Base-by-base conservation (phyloP, 2,888 invertebrate species). In the Sphaerophoria rueppellii region DNA sequence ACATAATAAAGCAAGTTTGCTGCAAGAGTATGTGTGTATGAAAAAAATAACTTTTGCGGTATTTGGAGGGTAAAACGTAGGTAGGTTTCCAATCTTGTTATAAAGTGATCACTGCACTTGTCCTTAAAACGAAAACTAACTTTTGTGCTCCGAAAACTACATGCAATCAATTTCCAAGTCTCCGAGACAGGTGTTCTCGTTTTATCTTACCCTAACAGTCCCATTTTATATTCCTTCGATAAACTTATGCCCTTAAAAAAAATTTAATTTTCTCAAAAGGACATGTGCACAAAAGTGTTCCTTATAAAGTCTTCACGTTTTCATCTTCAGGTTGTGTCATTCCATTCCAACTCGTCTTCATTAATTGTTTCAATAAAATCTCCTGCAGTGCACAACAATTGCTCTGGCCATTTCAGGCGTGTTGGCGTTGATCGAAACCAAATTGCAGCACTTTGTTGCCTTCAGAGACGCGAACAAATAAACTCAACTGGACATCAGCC, bases 361-460 rank as follows among this genome's bases (percentile, higher is more conserved):
- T 67, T 77, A 75, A 73, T 67, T 24, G 58, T 79, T 83, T 83
- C 79, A 79, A 79, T 83, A 67, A 75, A 75, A 48, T 74, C 57
- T 75, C 54, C 48, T 75, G 75, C 60, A 83, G 67, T 75, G 75
- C 60, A 83, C 71, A 80, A 80, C 83, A 80, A 76, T 76, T 61
- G 72, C 43, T 80, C 61, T 57, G 54, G 61, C 83, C 75, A 79
- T 80, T 69, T 72, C 72, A 79, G 43, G 6, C 40, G 40, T 40
- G 40, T 40, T 40, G 75, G 46, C 37, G 71, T 58, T 73, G 69
- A 76, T 73, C 75, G 75, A 72, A 70, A 70, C 69, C 50, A 65
- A 72, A 65, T 71, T 43, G 54, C 40, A 70, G 74, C 43, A 72
- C 75, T 60, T 65, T 58, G 24, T 35, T 34, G 61, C 35, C 70